These are phyloP conservation scores for Drosophila prostipennis DNA, from an alignment of 2,888 invertebrate species.

Conservation along the genomic window DNA sequence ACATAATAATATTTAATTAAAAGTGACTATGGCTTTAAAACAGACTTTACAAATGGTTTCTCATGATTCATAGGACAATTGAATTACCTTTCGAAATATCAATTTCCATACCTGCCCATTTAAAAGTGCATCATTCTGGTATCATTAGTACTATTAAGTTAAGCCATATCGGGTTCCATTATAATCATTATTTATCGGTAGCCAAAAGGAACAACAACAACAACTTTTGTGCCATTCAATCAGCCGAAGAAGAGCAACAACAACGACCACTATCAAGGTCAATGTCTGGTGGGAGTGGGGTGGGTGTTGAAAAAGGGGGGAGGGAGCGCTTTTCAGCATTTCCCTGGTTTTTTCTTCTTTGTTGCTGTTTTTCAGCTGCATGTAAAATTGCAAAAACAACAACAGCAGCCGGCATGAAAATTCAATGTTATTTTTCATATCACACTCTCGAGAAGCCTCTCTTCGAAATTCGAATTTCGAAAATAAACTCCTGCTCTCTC, in stretches of 20 bases:
- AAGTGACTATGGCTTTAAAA: background rate
- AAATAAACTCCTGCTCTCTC: conserved; percentile 52
- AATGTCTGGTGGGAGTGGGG: conserved; percentile 67
- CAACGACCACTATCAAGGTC: conserved; percentile 70
- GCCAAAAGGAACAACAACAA: background rate
- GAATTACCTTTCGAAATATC: conserved; percentile 1
- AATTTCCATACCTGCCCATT: conserved; percentile 5
- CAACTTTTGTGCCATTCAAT: background rate
- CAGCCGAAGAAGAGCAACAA: conserved; percentile 11
- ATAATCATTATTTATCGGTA: background rate
- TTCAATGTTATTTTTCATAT: conserved; percentile 48
- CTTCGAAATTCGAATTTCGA: conserved; percentile 64
- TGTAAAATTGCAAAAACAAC: conserved; percentile 58
- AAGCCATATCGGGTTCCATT: background rate
- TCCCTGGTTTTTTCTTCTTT: conserved; percentile 49
- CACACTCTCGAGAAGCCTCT: conserved; percentile 10
- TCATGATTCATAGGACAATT: no score
- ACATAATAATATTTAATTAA: background rate
- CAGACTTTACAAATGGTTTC: conserved; percentile 2
- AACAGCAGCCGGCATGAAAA: conserved; percentile 53
- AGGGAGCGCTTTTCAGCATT: conserved; percentile 32
- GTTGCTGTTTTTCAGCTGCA: conserved; percentile 67
- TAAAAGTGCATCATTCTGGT: background rate
- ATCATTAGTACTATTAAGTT: background rate
- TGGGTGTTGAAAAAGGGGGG: background rate